Conservation (phyloP, 2,797 vertebrate species). For the Harpagifer antarcticus region DNA sequence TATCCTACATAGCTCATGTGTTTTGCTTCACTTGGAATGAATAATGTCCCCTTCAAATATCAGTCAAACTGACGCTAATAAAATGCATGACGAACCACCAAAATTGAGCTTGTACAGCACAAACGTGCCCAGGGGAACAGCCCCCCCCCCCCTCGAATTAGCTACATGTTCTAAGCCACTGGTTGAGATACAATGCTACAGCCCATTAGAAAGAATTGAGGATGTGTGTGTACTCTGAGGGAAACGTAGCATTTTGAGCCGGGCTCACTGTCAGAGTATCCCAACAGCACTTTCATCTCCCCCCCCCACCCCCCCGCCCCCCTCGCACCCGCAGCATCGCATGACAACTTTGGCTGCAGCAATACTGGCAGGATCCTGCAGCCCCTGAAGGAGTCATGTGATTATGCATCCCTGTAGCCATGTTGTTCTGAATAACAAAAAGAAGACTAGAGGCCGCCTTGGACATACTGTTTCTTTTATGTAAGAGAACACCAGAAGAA, state of each 20-base stretch:
- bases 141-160: slow-evolving; percentile 62
- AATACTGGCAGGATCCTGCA: slow-evolving; percentile 66
- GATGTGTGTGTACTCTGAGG: slow-evolving; percentile 62
- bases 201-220: slow-evolving; percentile 67
- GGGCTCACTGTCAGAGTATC: slow-evolving; percentile 65
- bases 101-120: slow-evolving; percentile 74
- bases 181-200: slow-evolving; percentile 66
- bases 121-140: slow-evolving; percentile 66
- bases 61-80: slow-evolving; percentile 61
- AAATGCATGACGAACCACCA: slow-evolving; percentile 70
- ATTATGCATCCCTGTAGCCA: slow-evolving; percentile 69
- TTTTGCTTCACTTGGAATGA: slow-evolving; percentile 66
- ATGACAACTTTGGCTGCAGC: slow-evolving; percentile 77
- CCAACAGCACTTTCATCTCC: slow-evolving; percentile 72
- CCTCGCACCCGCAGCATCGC: slow-evolving; percentile 69
- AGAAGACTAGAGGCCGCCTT: slow-evolving; percentile 53
- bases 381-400: slow-evolving; percentile 67
- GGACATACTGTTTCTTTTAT: slow-evolving; percentile 38
- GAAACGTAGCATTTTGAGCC: slow-evolving; percentile 58
- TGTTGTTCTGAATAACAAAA: slow-evolving; percentile 66
- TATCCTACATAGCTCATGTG: slow-evolving; percentile 67
- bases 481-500: slow-evolving; percentile 36
- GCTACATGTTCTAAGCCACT: slow-evolving; percentile 71
- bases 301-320: slow-evolving; percentile 56
- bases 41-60: slow-evolving; percentile 69